Percentiles rank a stretch among this genome's conserved stretches.
Evolutionary conservation across 92 coral and sea anemone genomes (phyloP).

Genomic region (Epizoanthus fatuus): DNA sequence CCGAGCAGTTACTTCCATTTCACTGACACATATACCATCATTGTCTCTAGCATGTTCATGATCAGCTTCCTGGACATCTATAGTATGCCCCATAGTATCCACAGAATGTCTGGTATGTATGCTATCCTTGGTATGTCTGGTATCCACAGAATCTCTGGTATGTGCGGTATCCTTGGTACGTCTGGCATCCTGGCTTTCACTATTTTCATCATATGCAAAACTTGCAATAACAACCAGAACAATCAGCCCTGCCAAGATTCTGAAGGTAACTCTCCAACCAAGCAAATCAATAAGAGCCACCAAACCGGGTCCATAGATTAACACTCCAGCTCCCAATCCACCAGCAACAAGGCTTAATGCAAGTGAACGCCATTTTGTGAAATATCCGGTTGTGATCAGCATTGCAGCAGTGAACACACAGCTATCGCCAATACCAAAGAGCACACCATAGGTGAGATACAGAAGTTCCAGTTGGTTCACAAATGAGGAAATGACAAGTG

Average conservation of each 20-base stretch:
- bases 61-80: too few species aligned
- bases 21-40: too few species aligned
- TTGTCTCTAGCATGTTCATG: too few species aligned
- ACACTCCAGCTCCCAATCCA: slow-evolving; percentile 18
- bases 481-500: slow-evolving; percentile 3
- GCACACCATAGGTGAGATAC: slow-evolving; percentile 14
- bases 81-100: too few species aligned
- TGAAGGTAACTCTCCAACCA: slow-evolving; percentile 16
- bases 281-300: neutral
- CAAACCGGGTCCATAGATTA: slow-evolving; percentile 12
- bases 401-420: slow-evolving; percentile 16
- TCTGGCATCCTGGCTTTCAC: too few species aligned
- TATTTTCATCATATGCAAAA: slow-evolving; percentile 19
- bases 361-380: slow-evolving; percentile 27
- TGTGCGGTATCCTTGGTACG: too few species aligned
- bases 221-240: slow-evolving; percentile 1
- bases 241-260: slow-evolving; percentile 16
- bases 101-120: too few species aligned
- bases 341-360: slow-evolving; percentile 18
- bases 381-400: slow-evolving; percentile 12
- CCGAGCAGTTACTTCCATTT: too few species aligned
- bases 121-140: too few species aligned
- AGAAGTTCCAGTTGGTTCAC: slow-evolving; percentile 30
- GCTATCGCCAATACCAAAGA: slow-evolving; percentile 14
- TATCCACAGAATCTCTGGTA: too few species aligned